phyloP scores from a whole-genome alignment of 2,797 vertebrate species.

The Huso huso region DNA sequence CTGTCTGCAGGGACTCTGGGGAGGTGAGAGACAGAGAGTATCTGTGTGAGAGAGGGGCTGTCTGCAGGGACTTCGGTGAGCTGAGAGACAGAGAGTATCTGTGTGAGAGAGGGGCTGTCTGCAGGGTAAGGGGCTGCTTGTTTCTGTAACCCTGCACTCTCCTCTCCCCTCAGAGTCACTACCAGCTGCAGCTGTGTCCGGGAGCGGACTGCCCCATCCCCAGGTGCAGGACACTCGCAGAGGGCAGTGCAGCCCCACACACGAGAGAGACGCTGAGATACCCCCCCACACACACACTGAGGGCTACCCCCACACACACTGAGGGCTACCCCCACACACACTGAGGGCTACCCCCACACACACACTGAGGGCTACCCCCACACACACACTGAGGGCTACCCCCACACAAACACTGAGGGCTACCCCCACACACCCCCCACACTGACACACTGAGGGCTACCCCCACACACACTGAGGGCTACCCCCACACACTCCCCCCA shows the following conservation, averaged over 20 bases:
- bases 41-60: too few species aligned
- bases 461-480: not conserved
- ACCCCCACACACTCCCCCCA: too few species aligned
- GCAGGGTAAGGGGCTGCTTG: too few species aligned
- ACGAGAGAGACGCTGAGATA: slow-evolving; percentile 34
- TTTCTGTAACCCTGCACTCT: not conserved
- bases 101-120: too few species aligned
- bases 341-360: too few species aligned
- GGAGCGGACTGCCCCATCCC: slow-evolving; percentile 95
- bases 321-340: too few species aligned
- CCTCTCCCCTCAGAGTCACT: slow-evolving; percentile 75
- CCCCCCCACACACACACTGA: not conserved
- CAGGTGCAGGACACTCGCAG: slow-evolving; percentile 93
- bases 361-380: too few species aligned
- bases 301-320: not conserved
- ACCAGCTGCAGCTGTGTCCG: slow-evolving; percentile 95
- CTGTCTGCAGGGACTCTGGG: too few species aligned
- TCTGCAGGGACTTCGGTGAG: too few species aligned
- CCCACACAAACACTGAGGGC: not conserved
- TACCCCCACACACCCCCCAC: not conserved
- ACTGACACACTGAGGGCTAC: not conserved
- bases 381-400: too few species aligned
- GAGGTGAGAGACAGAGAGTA: too few species aligned
- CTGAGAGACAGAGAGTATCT: too few species aligned
- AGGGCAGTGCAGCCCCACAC: slow-evolving; percentile 93